Conservation (phyloP, 92 coral and sea anemone genomes). For the Anthopleura xanthogrammica region DNA sequence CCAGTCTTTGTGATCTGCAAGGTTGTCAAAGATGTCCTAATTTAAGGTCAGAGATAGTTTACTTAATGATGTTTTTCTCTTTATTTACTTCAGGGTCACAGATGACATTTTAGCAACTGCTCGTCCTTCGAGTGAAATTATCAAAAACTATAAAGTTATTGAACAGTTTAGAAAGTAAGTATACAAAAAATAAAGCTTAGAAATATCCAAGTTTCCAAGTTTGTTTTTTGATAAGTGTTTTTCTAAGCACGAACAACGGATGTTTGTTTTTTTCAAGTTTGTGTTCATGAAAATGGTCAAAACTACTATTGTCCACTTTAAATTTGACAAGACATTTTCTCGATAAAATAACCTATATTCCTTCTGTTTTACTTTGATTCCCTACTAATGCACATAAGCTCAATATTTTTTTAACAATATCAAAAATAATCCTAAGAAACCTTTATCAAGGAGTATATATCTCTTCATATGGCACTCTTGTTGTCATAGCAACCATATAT, state of each 20-base stretch:
- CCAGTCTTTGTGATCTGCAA: background rate
- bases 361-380: background rate
- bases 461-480: background rate
- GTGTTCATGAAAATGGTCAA: too few relatives aligned
- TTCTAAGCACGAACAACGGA: background rate
- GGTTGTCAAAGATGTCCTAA: background rate
- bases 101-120: conserved; percentile 87
- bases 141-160: conserved; percentile 62
- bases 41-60: conserved; percentile 1
- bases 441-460: background rate
- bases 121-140: conserved; percentile 84
- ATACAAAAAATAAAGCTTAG: background rate
- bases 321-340: background rate
- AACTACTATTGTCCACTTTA: too few relatives aligned
- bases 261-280: background rate
- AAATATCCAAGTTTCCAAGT: background rate
- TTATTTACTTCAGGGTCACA: conserved; percentile 4
- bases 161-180: conserved; percentile 74
- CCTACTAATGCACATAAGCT: background rate
- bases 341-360: background rate
- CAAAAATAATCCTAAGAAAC: background rate
- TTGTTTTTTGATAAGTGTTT: background rate
- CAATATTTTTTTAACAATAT: background rate
- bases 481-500: background rate
- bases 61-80: background rate